These are phyloP conservation scores for Chaetoderma sp. DNA, from an alignment of 2,888 invertebrate genomes.

Conservation along the genomic window DNA sequence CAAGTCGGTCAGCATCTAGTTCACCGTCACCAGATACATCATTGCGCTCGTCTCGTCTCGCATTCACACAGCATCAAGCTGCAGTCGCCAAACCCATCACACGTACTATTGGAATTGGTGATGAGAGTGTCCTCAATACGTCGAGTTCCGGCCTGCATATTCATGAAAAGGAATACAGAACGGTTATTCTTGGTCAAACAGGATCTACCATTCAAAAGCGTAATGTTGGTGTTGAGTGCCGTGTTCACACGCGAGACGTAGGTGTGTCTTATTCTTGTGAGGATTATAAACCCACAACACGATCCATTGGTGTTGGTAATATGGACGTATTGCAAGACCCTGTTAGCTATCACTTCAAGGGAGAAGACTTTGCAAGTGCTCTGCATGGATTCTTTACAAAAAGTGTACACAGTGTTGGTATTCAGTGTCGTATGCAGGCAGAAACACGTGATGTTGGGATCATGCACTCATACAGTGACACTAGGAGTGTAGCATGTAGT, in stretches of 20 bases:
- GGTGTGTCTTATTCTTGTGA: slow-evolving; percentile 63
- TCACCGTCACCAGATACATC: slow-evolving; percentile 1
- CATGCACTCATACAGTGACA: slow-evolving; percentile 37
- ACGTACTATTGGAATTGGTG: slow-evolving; percentile 75
- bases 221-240: slow-evolving; percentile 61
- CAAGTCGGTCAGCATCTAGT: too few species aligned
- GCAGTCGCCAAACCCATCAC: slow-evolving; percentile 61
- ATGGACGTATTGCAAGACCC: slow-evolving; percentile 46
- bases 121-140: slow-evolving; percentile 69
- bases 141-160: slow-evolving; percentile 54
- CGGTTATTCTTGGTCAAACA: slow-evolving; percentile 62
- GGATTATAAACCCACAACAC: slow-evolving; percentile 56
- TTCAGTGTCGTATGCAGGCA: slow-evolving; percentile 50
- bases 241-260: slow-evolving; percentile 63
- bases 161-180: slow-evolving; percentile 67
- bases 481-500: slow-evolving; percentile 54
- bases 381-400: slow-evolving; percentile 58
- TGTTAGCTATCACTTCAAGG: slow-evolving; percentile 47
- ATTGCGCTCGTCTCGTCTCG: neutral
- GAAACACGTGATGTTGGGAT: slow-evolving; percentile 41
- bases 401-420: slow-evolving; percentile 58
- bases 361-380: slow-evolving; percentile 57
- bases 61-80: slow-evolving; percentile 2
- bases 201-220: slow-evolving; percentile 46
- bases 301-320: slow-evolving; percentile 63